Conservation (phyloP, 1,140 invertebrate species). For the Trichonephila clavata region DNA sequence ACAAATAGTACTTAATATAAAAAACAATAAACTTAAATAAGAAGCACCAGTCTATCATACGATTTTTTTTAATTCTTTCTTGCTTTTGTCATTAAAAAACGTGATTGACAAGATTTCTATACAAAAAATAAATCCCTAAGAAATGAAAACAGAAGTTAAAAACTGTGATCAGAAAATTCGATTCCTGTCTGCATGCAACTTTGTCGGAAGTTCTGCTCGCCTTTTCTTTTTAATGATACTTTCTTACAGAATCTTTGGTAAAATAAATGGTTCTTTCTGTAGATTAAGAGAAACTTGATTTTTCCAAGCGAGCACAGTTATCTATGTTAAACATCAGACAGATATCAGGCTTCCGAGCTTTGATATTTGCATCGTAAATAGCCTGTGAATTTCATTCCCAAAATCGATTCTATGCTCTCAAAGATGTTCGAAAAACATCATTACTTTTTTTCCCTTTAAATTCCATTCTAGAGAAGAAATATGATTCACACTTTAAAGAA, state of each 20-base stretch:
- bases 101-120: constrained; percentile 36
- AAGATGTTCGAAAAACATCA: neutral
- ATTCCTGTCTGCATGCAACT: neutral
- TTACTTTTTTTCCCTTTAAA: neutral
- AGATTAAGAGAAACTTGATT: constrained; percentile 28
- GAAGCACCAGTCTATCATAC: constrained; percentile 13
- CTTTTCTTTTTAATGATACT: neutral
- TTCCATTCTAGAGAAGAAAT: neutral
- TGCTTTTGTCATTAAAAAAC: constrained; percentile 40
- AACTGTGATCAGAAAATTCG: neutral
- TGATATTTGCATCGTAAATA: constrained; percentile 50
- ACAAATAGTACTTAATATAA: no score
- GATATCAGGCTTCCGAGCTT: constrained; percentile 12
- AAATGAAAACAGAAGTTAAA: neutral
- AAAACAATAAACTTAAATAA: neutral
- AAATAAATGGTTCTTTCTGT: constrained; percentile 3
- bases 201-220: neutral
- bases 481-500: neutral
- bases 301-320: constrained; percentile 18
- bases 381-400: constrained; percentile 28
- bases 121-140: neutral
- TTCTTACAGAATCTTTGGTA: neutral
- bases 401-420: neutral
- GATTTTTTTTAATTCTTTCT: neutral
- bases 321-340: constrained; percentile 26